Evolutionary conservation across 2,888 invertebrate species (phyloP).

Genomic region (Metopia argyrocephala): DNA sequence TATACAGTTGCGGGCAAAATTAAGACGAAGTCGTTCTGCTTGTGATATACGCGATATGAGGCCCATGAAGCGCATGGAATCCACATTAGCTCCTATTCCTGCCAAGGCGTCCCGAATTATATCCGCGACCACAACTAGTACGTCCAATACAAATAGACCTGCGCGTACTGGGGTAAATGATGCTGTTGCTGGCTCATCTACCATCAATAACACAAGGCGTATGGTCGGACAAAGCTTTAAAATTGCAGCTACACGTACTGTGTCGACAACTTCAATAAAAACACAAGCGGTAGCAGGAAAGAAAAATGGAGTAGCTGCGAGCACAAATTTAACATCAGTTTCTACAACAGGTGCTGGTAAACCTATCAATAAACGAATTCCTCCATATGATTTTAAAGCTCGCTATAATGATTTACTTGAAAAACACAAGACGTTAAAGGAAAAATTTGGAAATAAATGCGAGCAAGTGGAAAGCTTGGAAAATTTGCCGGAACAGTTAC

Average conservation of each 20-base stretch:
- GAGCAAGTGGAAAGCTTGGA: constrained; percentile 79
- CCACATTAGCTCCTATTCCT: constrained; percentile 72
- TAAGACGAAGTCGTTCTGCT: constrained; percentile 74
- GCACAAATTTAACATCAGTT: constrained; percentile 48
- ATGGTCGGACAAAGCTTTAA: constrained; percentile 11
- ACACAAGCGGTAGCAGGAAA: constrained; percentile 22
- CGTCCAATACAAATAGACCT: constrained; percentile 35
- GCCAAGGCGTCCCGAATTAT: constrained; percentile 71
- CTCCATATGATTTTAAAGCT: constrained; percentile 84
- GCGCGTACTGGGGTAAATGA: constrained; percentile 54
- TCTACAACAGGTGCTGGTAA: constrained; percentile 68
- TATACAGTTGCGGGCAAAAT: constrained; percentile 64
- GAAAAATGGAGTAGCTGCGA: constrained; percentile 2
- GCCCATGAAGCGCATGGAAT: constrained; percentile 70
- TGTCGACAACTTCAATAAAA: neutral
- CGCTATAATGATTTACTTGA: constrained; percentile 82
- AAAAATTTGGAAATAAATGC: constrained; percentile 80
- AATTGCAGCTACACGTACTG: neutral
- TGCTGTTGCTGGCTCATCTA: constrained; percentile 3
- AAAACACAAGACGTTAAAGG: constrained; percentile 81
- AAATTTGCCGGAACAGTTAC: constrained; percentile 80
- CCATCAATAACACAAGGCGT: constrained; percentile 23
- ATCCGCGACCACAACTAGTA: neutral
- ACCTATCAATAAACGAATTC: constrained; percentile 80
- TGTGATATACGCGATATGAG: constrained; percentile 71